Conservation (phyloP, 2,888 invertebrate genomes). For the Imbricaverruca yamaguchii region DNA sequence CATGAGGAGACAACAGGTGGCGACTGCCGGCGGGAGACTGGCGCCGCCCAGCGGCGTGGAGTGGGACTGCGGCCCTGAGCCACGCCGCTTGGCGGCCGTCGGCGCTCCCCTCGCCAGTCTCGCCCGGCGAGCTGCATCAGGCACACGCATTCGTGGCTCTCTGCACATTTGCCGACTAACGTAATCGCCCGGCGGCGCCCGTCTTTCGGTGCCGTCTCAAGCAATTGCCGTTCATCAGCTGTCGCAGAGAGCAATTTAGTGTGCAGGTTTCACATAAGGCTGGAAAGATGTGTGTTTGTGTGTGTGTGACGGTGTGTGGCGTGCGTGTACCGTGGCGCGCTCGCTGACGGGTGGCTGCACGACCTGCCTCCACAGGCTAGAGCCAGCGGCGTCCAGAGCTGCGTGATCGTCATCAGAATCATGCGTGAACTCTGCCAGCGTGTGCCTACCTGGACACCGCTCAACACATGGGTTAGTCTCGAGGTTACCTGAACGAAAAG, state of each 20-base stretch:
- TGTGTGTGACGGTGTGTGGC: neutral
- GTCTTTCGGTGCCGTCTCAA: neutral
- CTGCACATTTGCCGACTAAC: neutral
- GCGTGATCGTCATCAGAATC: slow-evolving; percentile 92
- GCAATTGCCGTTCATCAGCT: neutral
- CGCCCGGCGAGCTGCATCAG: slow-evolving; percentile 24
- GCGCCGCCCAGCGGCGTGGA: slow-evolving; percentile 16
- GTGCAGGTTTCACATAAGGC: slow-evolving; percentile 11
- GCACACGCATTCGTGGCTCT: slow-evolving; percentile 26
- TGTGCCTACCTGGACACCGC: slow-evolving; percentile 86
- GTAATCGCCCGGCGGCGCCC: neutral
- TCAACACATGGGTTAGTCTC: slow-evolving; percentile 79
- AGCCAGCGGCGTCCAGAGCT: slow-evolving; percentile 89
- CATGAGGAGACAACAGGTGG: slow-evolving; percentile 6
- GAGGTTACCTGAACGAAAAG: too few relatives aligned
- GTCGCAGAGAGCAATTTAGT: slow-evolving; percentile 12
- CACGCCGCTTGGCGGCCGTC: slow-evolving; percentile 23
- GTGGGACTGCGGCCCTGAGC: slow-evolving; percentile 12
- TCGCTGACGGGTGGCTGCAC: neutral
- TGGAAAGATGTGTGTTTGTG: neutral
- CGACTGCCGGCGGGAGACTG: slow-evolving; percentile 21
- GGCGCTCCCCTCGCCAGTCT: slow-evolving; percentile 20
- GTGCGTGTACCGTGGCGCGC: too few relatives aligned
- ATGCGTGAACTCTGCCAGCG: slow-evolving; percentile 91
- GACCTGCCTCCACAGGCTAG: slow-evolving; percentile 62